phyloP scores from a whole-genome alignment of 2,888 invertebrate species.

The Amorpha juglandis region DNA sequence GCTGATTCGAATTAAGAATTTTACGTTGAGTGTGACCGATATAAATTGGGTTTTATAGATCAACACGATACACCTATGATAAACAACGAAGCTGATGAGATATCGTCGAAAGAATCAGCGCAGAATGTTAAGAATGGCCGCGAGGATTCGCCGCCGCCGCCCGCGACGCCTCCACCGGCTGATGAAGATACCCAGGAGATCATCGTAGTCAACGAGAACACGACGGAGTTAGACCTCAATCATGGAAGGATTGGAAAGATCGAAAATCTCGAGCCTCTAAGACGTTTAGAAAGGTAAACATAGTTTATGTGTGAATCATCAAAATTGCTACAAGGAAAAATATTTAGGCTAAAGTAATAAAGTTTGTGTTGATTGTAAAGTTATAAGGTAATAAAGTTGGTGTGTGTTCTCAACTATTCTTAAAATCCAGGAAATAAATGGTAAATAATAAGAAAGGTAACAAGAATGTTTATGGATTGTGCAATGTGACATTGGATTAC shows the following conservation, averaged over 20 bases:
- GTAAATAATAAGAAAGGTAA: no score
- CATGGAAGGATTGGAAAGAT: slow-evolving; percentile 94
- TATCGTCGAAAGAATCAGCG: slow-evolving; percentile 33
- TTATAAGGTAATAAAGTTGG: not conserved
- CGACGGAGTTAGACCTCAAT: slow-evolving; percentile 92
- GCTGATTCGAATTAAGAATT: not conserved
- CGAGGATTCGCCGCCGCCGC: slow-evolving; percentile 57
- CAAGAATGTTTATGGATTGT: not conserved
- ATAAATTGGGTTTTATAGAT: slow-evolving; percentile 43
- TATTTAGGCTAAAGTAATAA: not conserved
- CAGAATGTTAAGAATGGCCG: slow-evolving; percentile 39
- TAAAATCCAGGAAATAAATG: no score
- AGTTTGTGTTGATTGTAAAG: no score
- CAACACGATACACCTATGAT: slow-evolving; percentile 51
- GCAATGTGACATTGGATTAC: not conserved
- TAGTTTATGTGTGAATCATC: not conserved
- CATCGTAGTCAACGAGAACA: slow-evolving; percentile 86
- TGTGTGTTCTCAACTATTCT: not conserved
- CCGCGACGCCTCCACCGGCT: slow-evolving; percentile 57
- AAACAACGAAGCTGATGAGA: slow-evolving; percentile 45
- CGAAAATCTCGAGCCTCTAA: slow-evolving; percentile 91
- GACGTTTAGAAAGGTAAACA: slow-evolving; percentile 86
- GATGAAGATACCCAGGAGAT: slow-evolving; percentile 84
- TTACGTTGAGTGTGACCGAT: not conserved
- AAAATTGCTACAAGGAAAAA: not conserved